Evolutionary conservation across 2,113 vertebrate species (phyloP).

Genomic region (Halichoerus grypus): DNA sequence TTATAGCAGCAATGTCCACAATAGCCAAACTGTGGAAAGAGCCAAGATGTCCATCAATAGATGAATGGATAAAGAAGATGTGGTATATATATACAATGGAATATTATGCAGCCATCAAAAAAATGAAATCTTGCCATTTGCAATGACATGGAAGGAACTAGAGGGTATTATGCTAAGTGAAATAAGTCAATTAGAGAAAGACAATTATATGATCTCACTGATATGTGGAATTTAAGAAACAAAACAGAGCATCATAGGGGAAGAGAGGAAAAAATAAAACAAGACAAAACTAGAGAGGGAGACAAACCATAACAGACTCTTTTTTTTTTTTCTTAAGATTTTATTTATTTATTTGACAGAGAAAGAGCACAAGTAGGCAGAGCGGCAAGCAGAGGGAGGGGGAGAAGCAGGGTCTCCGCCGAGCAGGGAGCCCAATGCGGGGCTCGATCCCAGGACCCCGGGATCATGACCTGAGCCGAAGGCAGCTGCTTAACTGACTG

Average conservation of each 20-base stretch:
- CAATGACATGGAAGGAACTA: not conserved
- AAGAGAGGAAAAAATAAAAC: not conserved
- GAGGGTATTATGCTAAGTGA: not conserved
- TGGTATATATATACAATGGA: not conserved
- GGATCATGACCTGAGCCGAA: too few relatives aligned
- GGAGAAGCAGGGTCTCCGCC: too few relatives aligned
- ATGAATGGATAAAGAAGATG: not conserved
- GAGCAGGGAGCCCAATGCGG: too few relatives aligned
- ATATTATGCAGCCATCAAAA: not conserved
- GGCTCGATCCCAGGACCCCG: too few relatives aligned
- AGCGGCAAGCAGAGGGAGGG: too few relatives aligned
- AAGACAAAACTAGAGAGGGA: too few relatives aligned
- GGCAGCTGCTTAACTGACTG: too few relatives aligned
- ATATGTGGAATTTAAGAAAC: not conserved
- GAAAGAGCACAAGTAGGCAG: too few relatives aligned
- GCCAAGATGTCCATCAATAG: not conserved
- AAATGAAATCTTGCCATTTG: not conserved
- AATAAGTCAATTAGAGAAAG: not conserved
- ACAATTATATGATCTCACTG: not conserved
- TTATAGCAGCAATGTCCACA: not conserved
- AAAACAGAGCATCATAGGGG: not conserved
- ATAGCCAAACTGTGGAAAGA: not conserved
- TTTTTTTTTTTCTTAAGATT: too few relatives aligned
- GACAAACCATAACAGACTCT: not conserved
- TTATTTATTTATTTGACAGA: too few relatives aligned